Evolutionary conservation across 2,888 invertebrate species (phyloP).

Genomic region (Agonopterix heracliana): DNA sequence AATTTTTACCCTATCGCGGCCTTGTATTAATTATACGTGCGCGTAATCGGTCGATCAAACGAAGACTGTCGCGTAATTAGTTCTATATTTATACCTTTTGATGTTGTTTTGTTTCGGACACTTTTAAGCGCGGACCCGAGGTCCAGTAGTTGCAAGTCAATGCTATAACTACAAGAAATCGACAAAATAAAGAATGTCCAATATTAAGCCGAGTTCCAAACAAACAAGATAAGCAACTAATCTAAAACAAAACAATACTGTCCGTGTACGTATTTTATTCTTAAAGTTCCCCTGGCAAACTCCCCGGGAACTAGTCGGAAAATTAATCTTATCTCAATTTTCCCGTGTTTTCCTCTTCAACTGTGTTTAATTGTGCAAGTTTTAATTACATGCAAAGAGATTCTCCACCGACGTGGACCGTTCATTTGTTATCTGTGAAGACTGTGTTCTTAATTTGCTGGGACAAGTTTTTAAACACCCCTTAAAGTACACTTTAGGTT

Average conservation of each 20-base stretch:
- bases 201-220: too few relatives aligned
- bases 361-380: slow-evolving; percentile 65
- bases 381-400: slow-evolving; percentile 66
- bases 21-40: too few relatives aligned
- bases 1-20: too few relatives aligned
- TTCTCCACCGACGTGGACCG: slow-evolving; percentile 35
- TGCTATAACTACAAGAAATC: too few relatives aligned
- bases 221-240: too few relatives aligned
- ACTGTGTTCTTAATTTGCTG: slow-evolving; percentile 2
- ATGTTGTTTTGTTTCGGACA: too few relatives aligned
- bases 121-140: too few relatives aligned
- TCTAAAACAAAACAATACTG: background rate
- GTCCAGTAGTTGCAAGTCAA: too few relatives aligned
- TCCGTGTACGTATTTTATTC: background rate
- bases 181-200: too few relatives aligned
- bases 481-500: background rate
- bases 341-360: slow-evolving; percentile 56
- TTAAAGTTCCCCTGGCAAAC: slow-evolving; percentile 37
- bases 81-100: too few relatives aligned
- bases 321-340: slow-evolving; percentile 69
- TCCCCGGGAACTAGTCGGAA: slow-evolving; percentile 53
- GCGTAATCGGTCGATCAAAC: too few relatives aligned
- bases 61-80: too few relatives aligned
- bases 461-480: background rate
- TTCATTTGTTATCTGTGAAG: slow-evolving; percentile 21